Evolutionary conservation across 2,888 invertebrate genomes (phyloP).

Genomic region (Adela reaumurella): DNA sequence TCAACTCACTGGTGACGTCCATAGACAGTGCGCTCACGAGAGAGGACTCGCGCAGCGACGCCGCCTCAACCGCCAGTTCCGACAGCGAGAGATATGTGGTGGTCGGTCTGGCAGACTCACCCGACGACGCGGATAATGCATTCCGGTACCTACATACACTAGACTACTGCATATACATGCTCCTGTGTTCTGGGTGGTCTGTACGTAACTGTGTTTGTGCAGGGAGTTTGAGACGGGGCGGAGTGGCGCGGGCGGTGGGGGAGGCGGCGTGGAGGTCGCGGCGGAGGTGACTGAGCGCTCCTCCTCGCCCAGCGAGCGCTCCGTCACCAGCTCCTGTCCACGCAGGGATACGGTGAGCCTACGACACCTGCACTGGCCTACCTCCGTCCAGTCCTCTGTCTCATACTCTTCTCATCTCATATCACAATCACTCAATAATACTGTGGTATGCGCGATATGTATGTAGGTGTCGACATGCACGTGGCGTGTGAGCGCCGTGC

Average conservation of each 20-base stretch:
- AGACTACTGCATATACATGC: too few relatives aligned
- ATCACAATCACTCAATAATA: too few relatives aligned
- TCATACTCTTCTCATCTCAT: too few relatives aligned
- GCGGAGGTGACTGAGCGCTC: conserved; percentile 78
- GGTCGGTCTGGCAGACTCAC: conserved; percentile 63
- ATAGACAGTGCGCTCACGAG: conserved; percentile 78
- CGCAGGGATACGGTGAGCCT: conserved; percentile 68
- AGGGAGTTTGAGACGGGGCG: conserved; percentile 44
- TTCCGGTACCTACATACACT: conserved; percentile 59
- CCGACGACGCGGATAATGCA: conserved; percentile 67
- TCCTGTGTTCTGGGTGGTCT: too few relatives aligned
- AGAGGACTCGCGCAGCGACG: conserved; percentile 67
- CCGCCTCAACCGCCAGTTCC: conserved; percentile 75
- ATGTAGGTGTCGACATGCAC: conserved; percentile 64
- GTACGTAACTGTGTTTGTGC: conserved; percentile 14
- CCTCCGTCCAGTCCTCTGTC: too few relatives aligned
- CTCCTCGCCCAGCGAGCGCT: conserved; percentile 81
- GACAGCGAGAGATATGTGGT: conserved; percentile 86
- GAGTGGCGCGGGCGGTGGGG: conserved; percentile 23
- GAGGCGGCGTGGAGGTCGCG: conserved; percentile 69
- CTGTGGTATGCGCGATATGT: conserved; percentile 25
- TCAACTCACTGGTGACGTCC: conserved; percentile 78
- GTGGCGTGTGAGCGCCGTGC: conserved; percentile 41
- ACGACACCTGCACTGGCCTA: too few relatives aligned
- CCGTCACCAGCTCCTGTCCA: conserved; percentile 74